Evolutionary conservation across 2,888 invertebrate genomes (phyloP).

Genomic region (Molorchus minor): DNA sequence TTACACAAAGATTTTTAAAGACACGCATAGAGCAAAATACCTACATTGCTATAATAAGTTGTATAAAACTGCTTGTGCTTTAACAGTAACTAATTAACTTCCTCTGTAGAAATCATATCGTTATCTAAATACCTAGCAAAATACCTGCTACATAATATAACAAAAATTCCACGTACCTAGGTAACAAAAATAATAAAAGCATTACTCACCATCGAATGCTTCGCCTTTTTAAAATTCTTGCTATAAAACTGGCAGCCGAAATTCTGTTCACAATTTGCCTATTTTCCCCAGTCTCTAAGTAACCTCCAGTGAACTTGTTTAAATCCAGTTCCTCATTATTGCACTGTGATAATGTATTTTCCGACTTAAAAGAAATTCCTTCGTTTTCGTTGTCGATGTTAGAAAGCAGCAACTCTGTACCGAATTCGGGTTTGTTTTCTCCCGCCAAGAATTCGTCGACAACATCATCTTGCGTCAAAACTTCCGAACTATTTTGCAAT

Average conservation of each 20-base stretch:
- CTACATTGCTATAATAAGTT: too few species aligned
- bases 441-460: slow-evolving; percentile 56
- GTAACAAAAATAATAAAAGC: background rate
- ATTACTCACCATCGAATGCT: slow-evolving; percentile 46
- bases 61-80: too few species aligned
- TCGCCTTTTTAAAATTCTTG: slow-evolving; percentile 41
- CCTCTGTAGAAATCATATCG: too few species aligned
- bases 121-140: too few species aligned
- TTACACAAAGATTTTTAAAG: too few species aligned
- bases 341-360: slow-evolving; percentile 31
- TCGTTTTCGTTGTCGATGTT: slow-evolving; percentile 39
- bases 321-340: slow-evolving; percentile 38
- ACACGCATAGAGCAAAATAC: too few species aligned
- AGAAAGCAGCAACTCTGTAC: slow-evolving; percentile 41
- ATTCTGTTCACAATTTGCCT: slow-evolving; percentile 9
- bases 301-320: slow-evolving; percentile 24
- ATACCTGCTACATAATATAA: too few species aligned
- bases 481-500: slow-evolving; percentile 39
- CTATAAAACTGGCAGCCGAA: slow-evolving; percentile 31
- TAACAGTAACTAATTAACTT: too few species aligned
- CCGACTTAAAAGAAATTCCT: slow-evolving; percentile 42
- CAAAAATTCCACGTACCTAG: too few species aligned
- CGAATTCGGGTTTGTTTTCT: slow-evolving; percentile 50
- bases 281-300: slow-evolving; percentile 6
- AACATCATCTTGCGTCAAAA: slow-evolving; percentile 55